Conservation (phyloP, 1,140 invertebrate genomes). For the Megathymus violae region DNA sequence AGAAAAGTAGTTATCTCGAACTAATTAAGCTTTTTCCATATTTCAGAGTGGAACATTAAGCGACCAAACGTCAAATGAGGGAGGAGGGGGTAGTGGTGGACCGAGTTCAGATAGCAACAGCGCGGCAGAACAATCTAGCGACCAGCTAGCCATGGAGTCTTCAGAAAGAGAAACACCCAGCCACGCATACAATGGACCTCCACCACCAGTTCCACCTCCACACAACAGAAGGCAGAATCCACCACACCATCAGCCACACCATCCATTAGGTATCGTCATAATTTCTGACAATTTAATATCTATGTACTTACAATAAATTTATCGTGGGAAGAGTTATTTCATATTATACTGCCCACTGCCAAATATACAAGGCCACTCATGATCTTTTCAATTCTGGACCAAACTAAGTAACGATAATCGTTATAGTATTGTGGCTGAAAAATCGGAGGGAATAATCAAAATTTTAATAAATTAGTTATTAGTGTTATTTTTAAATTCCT, state of each 20-base stretch:
- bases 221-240: slow-evolving; percentile 76
- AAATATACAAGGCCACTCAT: no score
- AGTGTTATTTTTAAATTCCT: no score
- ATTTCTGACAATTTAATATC: no score
- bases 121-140: slow-evolving; percentile 77
- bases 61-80: slow-evolving; percentile 73
- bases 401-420: no score
- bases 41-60: slow-evolving; percentile 71
- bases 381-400: no score
- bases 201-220: slow-evolving; percentile 73
- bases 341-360: no score
- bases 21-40: neutral
- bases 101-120: slow-evolving; percentile 60
- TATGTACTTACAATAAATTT: no score
- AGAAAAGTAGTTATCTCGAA: no score
- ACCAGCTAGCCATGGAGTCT: slow-evolving; percentile 88
- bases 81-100: slow-evolving; percentile 56
- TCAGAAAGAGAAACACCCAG: slow-evolving; percentile 85
- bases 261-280: slow-evolving; percentile 80
- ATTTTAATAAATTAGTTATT: no score
- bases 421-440: no score
- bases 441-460: no score
- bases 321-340: no score
- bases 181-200: slow-evolving; percentile 82
- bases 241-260: slow-evolving; percentile 84